Conservation (phyloP, 2,113 vertebrate species). For the Tenebrosternarchus preto region DNA sequence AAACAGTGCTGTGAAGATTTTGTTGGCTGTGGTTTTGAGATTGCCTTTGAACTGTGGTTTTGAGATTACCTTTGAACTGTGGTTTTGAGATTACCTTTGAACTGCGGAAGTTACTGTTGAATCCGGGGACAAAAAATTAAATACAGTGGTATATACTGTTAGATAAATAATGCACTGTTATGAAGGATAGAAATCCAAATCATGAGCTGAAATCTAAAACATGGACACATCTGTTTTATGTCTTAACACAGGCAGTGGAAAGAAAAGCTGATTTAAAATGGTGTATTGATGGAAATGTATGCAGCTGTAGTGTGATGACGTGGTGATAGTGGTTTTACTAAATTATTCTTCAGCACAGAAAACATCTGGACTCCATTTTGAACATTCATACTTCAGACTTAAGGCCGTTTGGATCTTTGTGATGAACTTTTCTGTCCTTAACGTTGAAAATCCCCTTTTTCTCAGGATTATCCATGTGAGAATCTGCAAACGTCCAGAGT, state of each 20-base stretch:
- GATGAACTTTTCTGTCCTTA: not conserved
- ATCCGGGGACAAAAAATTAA: too few species aligned
- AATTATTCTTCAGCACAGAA: not conserved
- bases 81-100: not conserved
- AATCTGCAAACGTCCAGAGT: not conserved
- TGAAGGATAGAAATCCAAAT: not conserved
- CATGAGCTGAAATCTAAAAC: not conserved
- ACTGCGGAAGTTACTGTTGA: too few species aligned
- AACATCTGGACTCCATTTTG: constrained; percentile 29
- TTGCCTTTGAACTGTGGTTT: too few species aligned
- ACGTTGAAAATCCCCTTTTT: not conserved
- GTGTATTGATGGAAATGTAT: constrained; percentile 8
- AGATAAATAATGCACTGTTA: not conserved
- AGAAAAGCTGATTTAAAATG: constrained; percentile 33
- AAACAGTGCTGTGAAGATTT: too few species aligned
- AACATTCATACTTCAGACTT: not conserved
- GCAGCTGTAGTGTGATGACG: not conserved
- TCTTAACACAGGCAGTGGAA: constrained; percentile 15
- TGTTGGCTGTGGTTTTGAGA: not conserved
- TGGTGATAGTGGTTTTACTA: constrained; percentile 12
- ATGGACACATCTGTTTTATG: constrained; percentile 28
- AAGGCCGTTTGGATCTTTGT: not conserved
- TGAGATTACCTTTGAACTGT: not conserved
- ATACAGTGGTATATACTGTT: too few species aligned
- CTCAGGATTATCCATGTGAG: not conserved